Percentiles rank a stretch among this genome's conserved stretches.
Conservation (phyloP, 2,888 invertebrate genomes). For the Hypercompe scribonia region DNA sequence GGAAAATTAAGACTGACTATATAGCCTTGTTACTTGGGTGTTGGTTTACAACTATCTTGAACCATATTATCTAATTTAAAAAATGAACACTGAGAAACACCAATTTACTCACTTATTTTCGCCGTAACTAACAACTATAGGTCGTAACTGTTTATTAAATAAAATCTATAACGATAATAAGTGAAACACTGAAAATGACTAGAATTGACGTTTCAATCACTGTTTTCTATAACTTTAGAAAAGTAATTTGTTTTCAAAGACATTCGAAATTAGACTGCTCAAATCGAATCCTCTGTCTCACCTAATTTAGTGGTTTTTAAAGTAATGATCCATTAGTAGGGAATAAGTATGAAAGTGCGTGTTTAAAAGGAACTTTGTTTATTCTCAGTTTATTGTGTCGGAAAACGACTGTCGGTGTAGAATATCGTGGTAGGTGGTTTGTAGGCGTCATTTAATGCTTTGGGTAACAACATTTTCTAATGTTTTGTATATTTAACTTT, state of each 20-base stretch:
- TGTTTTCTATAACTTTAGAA: neutral
- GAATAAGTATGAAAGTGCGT: constrained; percentile 2
- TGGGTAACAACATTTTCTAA: neutral
- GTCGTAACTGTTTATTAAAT: no score
- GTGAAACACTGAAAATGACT: no score
- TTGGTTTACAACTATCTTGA: no score
- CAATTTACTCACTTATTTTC: no score
- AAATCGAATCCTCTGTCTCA: neutral
- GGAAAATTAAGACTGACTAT: no score
- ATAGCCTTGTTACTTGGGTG: no score
- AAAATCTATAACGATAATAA: no score
- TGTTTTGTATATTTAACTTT: neutral
- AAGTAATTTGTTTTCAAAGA: neutral
- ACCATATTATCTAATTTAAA: no score
- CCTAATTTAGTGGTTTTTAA: constrained; percentile 8
- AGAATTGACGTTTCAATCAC: no score
- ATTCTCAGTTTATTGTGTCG: constrained; percentile 1
- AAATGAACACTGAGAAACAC: no score
- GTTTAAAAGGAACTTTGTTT: constrained; percentile 3
- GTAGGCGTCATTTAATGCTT: neutral
- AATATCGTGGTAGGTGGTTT: neutral
- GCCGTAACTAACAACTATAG: no score
- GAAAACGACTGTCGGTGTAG: neutral
- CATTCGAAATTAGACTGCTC: no score
- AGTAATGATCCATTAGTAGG: constrained; percentile 7